Base-by-base conservation (phyloP, 1,140 invertebrate genomes). In the Theocolax elegans region DNA sequence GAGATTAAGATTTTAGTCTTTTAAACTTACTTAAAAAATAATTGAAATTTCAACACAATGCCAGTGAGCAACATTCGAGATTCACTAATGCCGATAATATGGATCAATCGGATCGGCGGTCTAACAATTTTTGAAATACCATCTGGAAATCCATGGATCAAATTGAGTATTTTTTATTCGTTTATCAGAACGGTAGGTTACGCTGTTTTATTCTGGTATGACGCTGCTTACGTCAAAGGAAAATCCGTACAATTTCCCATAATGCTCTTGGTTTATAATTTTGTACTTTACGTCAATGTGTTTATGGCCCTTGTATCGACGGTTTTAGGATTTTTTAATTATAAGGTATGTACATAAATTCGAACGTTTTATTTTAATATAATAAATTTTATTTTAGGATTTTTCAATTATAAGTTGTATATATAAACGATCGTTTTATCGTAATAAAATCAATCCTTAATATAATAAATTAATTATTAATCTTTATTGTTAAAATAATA, bases 231-330 rank as follows among this genome's bases (percentile, higher is more conserved):
- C n/a, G n/a, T n/a, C n/a, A n/a, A n/a, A n/a, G n/a, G n/a, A n/a
- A n/a, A n/a, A n/a, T n/a, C 4, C 17, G 44, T n/a, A n/a, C n/a
- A 29, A 3, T 15, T 56, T 13, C 15, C 23, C 0, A 66, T 54
- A 17, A 67, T 58, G 13, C 3, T 21, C 1, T 3, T 9, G 0
- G 23, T 60, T 0, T 59, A 21, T 51, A 9, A 19, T 12, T 4
- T 51, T 7, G 46, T 68, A 19, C 29, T 59, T 1, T 59, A n/a
- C 8, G 46, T 60, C 8, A 68, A 68, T 35, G 13, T 68, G 3
- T 2, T 56, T 3, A 63, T 70, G 6, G 59, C 59, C 7, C 12
- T 21, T 23, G 21, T 58, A 0, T 54, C 67, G 10, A 64, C 59
- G 6, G 6, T 56, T 12, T 46, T 70, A 23, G 49, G 38, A 46